Percentiles rank a stretch among this genome's conserved stretches.
phyloP scores from a whole-genome alignment of 2,797 vertebrate species.

The Sarcoramphus papa region DNA sequence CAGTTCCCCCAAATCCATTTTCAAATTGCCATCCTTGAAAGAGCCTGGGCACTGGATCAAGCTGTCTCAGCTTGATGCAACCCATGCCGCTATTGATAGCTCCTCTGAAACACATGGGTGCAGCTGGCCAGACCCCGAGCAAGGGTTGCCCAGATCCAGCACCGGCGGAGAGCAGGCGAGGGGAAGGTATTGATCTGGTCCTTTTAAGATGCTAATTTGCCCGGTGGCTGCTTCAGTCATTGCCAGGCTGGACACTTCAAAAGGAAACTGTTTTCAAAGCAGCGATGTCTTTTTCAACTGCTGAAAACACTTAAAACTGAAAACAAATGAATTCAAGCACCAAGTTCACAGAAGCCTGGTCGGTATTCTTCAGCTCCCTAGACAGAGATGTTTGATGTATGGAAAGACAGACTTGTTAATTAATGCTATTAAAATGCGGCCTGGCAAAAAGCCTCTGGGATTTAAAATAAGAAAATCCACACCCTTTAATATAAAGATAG shows the following conservation, averaged over 20 bases:
- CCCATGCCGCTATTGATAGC: neutral
- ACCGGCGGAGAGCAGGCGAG: neutral
- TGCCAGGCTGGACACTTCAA: slow-evolving; percentile 80
- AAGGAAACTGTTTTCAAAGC: slow-evolving; percentile 81
- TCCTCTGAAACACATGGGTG: slow-evolving; percentile 53
- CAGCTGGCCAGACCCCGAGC: slow-evolving; percentile 25
- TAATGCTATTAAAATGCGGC: slow-evolving; percentile 34
- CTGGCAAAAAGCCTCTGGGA: neutral
- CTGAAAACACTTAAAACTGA: slow-evolving; percentile 59
- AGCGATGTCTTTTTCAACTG: slow-evolving; percentile 69
- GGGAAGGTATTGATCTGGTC: slow-evolving; percentile 79
- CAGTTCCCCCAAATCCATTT: slow-evolving; percentile 55
- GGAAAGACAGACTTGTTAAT: slow-evolving; percentile 40
- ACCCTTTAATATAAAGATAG: neutral
- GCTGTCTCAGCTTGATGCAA: neutral
- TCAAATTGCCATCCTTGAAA: slow-evolving; percentile 67
- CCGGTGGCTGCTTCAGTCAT: slow-evolving; percentile 78
- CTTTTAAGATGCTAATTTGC: slow-evolving; percentile 87
- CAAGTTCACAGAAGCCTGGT: slow-evolving; percentile 57
- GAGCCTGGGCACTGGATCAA: slow-evolving; percentile 60
- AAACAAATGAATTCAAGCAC: slow-evolving; percentile 66
- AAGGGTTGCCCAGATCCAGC: slow-evolving; percentile 36
- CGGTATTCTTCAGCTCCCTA: neutral
- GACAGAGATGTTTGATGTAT: slow-evolving; percentile 19
- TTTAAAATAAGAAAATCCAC: slow-evolving; percentile 17